Conservation (phyloP, 2,113 vertebrate species). For the Zeus faber region DNA sequence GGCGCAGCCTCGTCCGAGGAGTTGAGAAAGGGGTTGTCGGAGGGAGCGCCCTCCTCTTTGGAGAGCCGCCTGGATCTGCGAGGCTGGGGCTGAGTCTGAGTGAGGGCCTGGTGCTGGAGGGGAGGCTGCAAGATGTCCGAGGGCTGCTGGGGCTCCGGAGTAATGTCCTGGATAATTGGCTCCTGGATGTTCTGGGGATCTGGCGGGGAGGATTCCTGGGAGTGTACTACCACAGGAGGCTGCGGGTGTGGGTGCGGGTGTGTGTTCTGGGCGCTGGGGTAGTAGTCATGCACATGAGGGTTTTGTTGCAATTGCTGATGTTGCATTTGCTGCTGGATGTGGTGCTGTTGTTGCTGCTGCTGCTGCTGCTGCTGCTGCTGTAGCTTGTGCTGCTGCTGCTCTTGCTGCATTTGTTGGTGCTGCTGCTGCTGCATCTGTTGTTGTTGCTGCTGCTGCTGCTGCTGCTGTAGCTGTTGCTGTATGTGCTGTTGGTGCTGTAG, state of each 20-base stretch:
- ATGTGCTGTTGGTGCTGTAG: slow-evolving; percentile 65
- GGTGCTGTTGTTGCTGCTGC: slow-evolving; percentile 71
- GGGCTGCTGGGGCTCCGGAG: slow-evolving; percentile 74
- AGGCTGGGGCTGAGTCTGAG: slow-evolving; percentile 78
- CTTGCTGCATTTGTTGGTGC: slow-evolving; percentile 70
- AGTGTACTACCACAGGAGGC: slow-evolving; percentile 76
- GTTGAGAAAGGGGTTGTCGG: slow-evolving; percentile 68
- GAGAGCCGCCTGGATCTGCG: slow-evolving; percentile 91
- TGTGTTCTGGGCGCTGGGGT: slow-evolving; percentile 49
- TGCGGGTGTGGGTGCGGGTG: slow-evolving; percentile 59
- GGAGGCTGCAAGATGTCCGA: slow-evolving; percentile 60
- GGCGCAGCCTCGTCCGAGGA: slow-evolving; percentile 33
- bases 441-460: slow-evolving; percentile 63
- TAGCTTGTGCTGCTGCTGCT: slow-evolving; percentile 71
- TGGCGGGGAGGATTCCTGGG: slow-evolving; percentile 78
- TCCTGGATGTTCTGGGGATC: slow-evolving; percentile 77
- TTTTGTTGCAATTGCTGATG: slow-evolving; percentile 77
- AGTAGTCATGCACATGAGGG: slow-evolving; percentile 66
- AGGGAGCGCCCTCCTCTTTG: slow-evolving; percentile 85
- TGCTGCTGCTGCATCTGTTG: slow-evolving; percentile 65
- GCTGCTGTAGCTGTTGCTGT: slow-evolving; percentile 75
- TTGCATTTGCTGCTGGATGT: slow-evolving; percentile 68
- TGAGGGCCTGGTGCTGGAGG: slow-evolving; percentile 72
- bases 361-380: slow-evolving; percentile 76
- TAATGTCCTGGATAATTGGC: slow-evolving; percentile 70